These are phyloP conservation scores for Daphoenositta chrysoptera DNA, from an alignment of 2,113 vertebrate genomes.

Conservation along the genomic window DNA sequence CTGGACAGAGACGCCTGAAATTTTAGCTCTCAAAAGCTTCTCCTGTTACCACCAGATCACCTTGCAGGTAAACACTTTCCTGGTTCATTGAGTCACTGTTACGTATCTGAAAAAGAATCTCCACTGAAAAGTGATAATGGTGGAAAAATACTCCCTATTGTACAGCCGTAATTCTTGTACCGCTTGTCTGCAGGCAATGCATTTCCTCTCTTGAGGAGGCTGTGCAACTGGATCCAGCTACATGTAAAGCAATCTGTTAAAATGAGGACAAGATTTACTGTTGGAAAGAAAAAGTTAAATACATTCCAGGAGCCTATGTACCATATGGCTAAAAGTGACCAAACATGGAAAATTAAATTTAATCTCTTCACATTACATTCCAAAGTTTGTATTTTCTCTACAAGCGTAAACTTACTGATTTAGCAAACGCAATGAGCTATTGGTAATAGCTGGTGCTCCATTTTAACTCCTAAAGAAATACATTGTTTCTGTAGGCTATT, in stretches of 20 bases:
- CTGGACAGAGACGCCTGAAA: slow-evolving; percentile 66
- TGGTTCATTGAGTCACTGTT: slow-evolving; percentile 61
- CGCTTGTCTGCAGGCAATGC: not conserved
- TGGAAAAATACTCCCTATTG: slow-evolving; percentile 60
- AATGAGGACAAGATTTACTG: slow-evolving; percentile 6
- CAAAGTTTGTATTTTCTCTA: not conserved
- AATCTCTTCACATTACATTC: not conserved
- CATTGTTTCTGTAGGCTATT: not conserved
- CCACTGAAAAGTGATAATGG: slow-evolving; percentile 61
- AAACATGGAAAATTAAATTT: not conserved
- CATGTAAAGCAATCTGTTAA: slow-evolving; percentile 9
- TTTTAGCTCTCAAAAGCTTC: slow-evolving; percentile 77
- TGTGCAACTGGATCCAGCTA: slow-evolving; percentile 29
- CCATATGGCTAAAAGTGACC: not conserved
- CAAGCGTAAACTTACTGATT: not conserved
- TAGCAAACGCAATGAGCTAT: not conserved
- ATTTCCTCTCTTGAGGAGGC: slow-evolving; percentile 23
- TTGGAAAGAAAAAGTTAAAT: not conserved
- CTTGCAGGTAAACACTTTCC: slow-evolving; percentile 74
- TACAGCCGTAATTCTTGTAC: slow-evolving; percentile 45
- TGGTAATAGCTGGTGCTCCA: not conserved
- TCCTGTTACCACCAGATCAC: slow-evolving; percentile 70
- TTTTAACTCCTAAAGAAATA: not conserved
- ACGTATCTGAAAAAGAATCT: slow-evolving; percentile 63
- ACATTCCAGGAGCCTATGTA: slow-evolving; percentile 6